Evolutionary conservation across 2,888 invertebrate species (phyloP).

Genomic region (Cotesia congregata): DNA sequence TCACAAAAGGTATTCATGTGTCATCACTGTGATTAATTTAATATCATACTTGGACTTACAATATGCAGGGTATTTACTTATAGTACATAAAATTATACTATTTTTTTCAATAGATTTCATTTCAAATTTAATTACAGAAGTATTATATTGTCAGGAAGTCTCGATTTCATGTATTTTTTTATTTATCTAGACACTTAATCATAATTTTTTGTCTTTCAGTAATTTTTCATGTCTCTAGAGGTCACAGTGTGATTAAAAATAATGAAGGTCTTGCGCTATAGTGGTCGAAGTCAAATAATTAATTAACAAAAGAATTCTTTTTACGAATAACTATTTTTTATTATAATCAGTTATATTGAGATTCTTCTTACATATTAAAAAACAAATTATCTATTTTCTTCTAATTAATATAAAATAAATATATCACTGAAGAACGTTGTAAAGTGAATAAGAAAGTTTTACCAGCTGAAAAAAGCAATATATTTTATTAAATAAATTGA

Average conservation of each 20-base stretch:
- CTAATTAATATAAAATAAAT: not conserved
- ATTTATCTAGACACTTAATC: not conserved
- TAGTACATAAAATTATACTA: not conserved
- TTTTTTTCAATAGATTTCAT: not conserved
- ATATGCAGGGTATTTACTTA: not conserved
- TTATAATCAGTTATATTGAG: too few species aligned
- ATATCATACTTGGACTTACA: not conserved
- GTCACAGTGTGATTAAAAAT: not conserved
- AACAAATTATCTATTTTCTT: not conserved
- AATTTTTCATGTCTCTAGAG: not conserved
- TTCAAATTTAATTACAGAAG: not conserved
- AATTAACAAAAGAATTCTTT: too few species aligned
- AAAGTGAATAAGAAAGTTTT: constrained; percentile 53
- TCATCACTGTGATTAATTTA: not conserved
- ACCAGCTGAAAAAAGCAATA: constrained; percentile 48
- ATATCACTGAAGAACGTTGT: constrained; percentile 50
- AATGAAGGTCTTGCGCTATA: not conserved
- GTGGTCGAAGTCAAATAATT: too few species aligned
- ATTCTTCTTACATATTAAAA: not conserved
- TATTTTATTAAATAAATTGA: not conserved
- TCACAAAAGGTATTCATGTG: not conserved
- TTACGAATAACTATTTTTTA: too few species aligned
- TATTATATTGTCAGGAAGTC: not conserved
- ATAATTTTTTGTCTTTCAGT: not conserved
- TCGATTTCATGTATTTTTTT: not conserved